Base-by-base conservation (phyloP, 2,797 vertebrate genomes). In the Nyctalus aviator region DNA sequence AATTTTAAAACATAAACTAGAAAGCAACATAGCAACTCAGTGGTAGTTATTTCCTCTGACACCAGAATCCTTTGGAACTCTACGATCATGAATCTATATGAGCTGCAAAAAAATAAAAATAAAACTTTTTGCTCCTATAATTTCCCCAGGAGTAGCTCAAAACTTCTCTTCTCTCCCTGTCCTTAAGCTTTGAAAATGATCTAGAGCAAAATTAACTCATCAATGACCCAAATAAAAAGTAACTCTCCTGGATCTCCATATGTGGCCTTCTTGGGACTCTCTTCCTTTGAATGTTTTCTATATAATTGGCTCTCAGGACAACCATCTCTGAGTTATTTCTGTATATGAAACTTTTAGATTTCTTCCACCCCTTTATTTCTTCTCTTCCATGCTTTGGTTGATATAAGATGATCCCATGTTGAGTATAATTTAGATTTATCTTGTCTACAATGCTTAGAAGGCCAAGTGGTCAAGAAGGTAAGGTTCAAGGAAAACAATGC, bases 181-280 rank as follows among this genome's bases (percentile, higher is more conserved):
- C 59, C 23, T 78, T 55, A 95, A 86, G 46, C n/a, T 90, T 32
- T 78, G 37, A 92, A 71, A 59, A 32, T 41, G 6, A 7, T 77
- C n/a, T 37, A 66, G 25, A 32, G 37, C 48, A 91, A 93, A 93
- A 93, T 44, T 55, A 89, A 88, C 32, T 48, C 23, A 84, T 35
- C 6, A 68, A 32, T 20, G 35, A 79, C 18, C 30, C n/a, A 77
- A 71, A 57, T 76, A 59, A 57, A 32, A 23, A 53, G 20, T 8
- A 64, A 50, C 2, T 30, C 17, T 75, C 20, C 35, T 62, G 10
- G 23, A 81, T 69, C 27, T 35, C 23, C 30, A 2, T 21, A 48
- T 0, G 1, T 46, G 37, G 35, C 25, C 68, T 35, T 78, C 3
- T 78, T 35, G 37, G 30, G 4, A 71, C 35, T 62, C 30, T 68